These are phyloP conservation scores for Astropecten irregularis DNA, from an alignment of 53 echinoderm and acorn worm species.

Conservation along the genomic window DNA sequence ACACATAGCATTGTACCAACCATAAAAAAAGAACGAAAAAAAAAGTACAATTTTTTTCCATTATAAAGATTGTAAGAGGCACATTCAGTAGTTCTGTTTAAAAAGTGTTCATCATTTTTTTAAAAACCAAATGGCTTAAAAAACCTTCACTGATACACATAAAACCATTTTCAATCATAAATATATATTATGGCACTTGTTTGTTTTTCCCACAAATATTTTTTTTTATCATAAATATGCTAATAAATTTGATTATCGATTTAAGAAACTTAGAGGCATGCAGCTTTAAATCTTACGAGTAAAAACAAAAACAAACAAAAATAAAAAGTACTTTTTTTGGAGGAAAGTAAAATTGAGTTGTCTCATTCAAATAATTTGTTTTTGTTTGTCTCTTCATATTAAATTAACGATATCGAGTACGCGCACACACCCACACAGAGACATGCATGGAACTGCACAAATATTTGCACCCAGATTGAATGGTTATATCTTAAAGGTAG, in stretches of 20 bases:
- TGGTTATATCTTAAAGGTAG: too few species aligned
- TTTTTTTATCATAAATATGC: conserved; percentile 27
- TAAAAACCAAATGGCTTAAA: conserved; percentile 15
- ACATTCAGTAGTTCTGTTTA: conserved; percentile 40
- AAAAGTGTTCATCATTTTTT: conserved; percentile 15
- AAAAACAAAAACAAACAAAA: background rate
- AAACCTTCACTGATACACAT: conserved; percentile 16
- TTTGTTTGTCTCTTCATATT: too few species aligned
- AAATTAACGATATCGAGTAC: too few species aligned
- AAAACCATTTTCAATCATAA: conserved; percentile 34
- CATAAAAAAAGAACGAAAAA: too few species aligned
- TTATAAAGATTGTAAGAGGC: conserved; percentile 28
- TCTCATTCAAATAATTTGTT: background rate
- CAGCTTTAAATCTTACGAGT: too few species aligned
- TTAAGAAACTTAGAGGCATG: too few species aligned
- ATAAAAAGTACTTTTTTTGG: conserved; percentile 17
- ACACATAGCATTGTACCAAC: conserved; percentile 2
- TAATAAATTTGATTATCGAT: conserved; percentile 31
- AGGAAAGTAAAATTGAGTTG: background rate
- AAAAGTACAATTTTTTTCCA: background rate
- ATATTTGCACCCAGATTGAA: too few species aligned
- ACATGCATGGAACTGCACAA: too few species aligned
- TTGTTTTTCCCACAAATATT: background rate
- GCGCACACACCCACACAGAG: too few species aligned
- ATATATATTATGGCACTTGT: conserved; percentile 32